These are phyloP conservation scores for Drosophila yakuba DNA, from an alignment of 1,140 invertebrate species.

Conservation along the genomic window DNA sequence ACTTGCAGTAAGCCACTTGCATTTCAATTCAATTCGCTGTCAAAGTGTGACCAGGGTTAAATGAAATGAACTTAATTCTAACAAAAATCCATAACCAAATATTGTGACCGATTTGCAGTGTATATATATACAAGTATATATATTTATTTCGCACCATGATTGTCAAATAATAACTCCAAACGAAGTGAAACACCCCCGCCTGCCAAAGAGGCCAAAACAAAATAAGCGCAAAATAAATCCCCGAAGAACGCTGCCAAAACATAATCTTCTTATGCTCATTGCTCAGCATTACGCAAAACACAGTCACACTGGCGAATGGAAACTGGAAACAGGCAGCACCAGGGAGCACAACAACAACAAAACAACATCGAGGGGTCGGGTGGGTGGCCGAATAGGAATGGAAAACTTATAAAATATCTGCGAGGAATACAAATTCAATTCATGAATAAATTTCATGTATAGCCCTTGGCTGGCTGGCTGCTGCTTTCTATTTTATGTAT, in stretches of 20 bases:
- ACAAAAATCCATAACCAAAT: not conserved
- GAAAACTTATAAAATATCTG: conserved; percentile 81
- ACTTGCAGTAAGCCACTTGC: conserved; percentile 32
- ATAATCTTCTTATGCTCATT: conserved; percentile 49
- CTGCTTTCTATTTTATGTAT: conserved; percentile 51
- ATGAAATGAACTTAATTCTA: not conserved
- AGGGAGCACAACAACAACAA: not conserved
- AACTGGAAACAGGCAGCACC: conserved; percentile 4
- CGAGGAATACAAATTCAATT: conserved; percentile 81
- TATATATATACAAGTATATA: no score
- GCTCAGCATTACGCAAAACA: conserved; percentile 42
- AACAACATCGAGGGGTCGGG: not conserved
- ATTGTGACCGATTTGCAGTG: no score
- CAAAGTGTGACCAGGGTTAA: conserved; percentile 14
- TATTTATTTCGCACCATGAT: not conserved
- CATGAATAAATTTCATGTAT: conserved; percentile 81
- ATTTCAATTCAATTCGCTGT: conserved; percentile 33
- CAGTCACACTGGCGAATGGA: conserved; percentile 18
- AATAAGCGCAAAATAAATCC: conserved; percentile 17
- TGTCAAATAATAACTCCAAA: conserved; percentile 21
- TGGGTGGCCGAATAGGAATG: conserved; percentile 47
- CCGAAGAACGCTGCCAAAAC: conserved; percentile 24
- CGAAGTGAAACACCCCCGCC: not conserved
- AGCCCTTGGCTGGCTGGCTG: conserved; percentile 47
- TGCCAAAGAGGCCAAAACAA: conserved; percentile 13